A percentile compares a stretch with the other conserved stretches of the same genome.
Evolutionary conservation across 2,888 invertebrate genomes (phyloP).

Genomic region (Nephrotoma appendiculata): DNA sequence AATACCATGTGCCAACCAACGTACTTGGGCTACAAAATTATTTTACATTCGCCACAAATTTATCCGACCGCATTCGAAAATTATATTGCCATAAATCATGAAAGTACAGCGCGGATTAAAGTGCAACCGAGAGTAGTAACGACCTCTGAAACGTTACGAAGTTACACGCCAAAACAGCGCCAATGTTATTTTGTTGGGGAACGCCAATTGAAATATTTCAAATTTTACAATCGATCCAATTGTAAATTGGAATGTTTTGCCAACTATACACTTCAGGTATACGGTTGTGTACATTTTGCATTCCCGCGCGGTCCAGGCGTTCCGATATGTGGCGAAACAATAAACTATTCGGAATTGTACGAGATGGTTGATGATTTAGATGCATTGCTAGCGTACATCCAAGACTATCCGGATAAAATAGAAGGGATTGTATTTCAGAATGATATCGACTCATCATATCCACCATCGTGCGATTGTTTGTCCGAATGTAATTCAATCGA

Average conservation of each 20-base stretch:
- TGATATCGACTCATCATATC: background rate
- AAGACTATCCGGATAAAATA: background rate
- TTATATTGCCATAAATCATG: background rate
- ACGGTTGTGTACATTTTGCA: background rate
- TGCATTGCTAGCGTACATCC: background rate
- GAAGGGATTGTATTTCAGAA: background rate
- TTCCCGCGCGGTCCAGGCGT: background rate
- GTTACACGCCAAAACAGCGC: background rate
- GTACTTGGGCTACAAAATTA: background rate
- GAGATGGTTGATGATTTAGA: background rate
- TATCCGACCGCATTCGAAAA: background rate
- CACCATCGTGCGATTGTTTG: background rate
- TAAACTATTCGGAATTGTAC: background rate
- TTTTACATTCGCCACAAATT: background rate
- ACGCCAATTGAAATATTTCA: background rate
- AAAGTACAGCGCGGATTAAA: background rate
- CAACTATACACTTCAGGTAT: background rate
- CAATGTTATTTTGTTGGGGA: background rate
- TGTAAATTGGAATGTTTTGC: background rate
- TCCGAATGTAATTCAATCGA: background rate
- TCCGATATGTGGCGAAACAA: background rate
- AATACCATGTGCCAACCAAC: background rate
- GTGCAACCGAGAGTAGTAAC: background rate
- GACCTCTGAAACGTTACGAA: background rate
- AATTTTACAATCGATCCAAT: background rate